Evolutionary conservation across 2,113 vertebrate genomes (phyloP).

Genomic region (Misgurnus mizolepis): DNA sequence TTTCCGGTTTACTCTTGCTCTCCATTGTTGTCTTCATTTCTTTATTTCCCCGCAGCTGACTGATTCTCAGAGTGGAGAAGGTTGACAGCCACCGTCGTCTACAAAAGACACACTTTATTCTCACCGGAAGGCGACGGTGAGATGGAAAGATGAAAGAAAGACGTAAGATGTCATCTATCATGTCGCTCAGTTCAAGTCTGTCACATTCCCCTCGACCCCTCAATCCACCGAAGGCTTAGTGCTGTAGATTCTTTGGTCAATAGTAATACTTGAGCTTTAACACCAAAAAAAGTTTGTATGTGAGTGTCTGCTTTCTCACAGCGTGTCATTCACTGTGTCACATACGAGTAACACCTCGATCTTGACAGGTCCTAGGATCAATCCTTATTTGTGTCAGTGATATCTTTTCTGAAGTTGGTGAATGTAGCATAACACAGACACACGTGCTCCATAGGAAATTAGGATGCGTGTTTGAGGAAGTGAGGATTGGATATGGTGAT

Average conservation of each 20-base stretch:
- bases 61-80: constrained; percentile 40
- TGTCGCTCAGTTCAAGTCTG: constrained; percentile 52
- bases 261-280: constrained; percentile 33
- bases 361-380: background rate
- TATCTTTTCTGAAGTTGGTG: background rate
- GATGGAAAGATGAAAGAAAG: constrained; percentile 52
- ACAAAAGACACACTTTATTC: constrained; percentile 53
- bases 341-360: background rate
- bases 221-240: constrained; percentile 25
- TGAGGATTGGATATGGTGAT: background rate
- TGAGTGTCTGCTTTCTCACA: constrained; percentile 1
- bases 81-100: constrained; percentile 34
- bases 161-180: constrained; percentile 61
- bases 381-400: constrained; percentile 14
- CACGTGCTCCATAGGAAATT: constrained; percentile 1
- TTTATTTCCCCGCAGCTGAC: constrained; percentile 42
- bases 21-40: constrained; percentile 51
- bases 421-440: background rate
- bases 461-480: constrained; percentile 14
- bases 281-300: background rate
- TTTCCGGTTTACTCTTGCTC: constrained; percentile 34
- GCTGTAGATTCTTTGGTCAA: constrained; percentile 30
- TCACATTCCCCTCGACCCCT: constrained; percentile 43
- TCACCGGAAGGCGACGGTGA: constrained; percentile 34
- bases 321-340: background rate